Evolutionary conservation across 2,888 invertebrate species (phyloP), one percentile per base, ranked within the genome.

Genomic region (Buathra laborator): DNA sequence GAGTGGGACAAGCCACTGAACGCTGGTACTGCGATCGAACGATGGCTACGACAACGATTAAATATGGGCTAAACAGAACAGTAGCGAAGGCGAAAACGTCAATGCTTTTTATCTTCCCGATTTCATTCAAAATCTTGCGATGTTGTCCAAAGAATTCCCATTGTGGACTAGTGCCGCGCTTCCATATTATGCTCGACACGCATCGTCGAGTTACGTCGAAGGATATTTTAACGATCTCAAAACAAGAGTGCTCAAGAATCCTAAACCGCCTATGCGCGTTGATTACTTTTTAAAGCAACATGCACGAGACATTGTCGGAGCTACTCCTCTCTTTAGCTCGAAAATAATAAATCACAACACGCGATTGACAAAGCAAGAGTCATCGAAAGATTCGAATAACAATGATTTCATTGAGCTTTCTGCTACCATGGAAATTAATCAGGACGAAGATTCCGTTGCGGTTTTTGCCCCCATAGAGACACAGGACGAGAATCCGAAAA

Each of bases 121-220:
- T 24, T 76, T 81, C 12, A 46, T 75, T n/a, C 19, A 32, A 16
- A 19, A 64, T 44, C 12, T 76, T 1, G 5, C 19, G n/a, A 68
- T 19, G n/a, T 32, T 84, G 16, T 46, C 53, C 1, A 74, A 68
- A 12, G 80, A 81, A 76, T 84, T 84, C 32, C 81, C 84, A 24
- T 46, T 84, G 24, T 81, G 76, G 81, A 76, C 81, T 19, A 29
- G 10, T 14, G 81, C 81, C 24, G 56, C 62, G 16, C 29, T 62
- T 24, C 68, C 74, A 37, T 62, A 67, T 44, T 5, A 70, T 51
- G 67, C 44, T 14, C 43, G n/a, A 9, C 83, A 78, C 44, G 78
- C 79, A n/a, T 56, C 67, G 7, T 79, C 83, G 9, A 83, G 79
- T 67, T 74, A 37, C n/a, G 46, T 48, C 9, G 83, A 83, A 51